A percentile compares a stretch with the other conserved stretches of the same genome.
Conservation (phyloP, 2,888 invertebrate genomes). For the Drosophila recens region DNA sequence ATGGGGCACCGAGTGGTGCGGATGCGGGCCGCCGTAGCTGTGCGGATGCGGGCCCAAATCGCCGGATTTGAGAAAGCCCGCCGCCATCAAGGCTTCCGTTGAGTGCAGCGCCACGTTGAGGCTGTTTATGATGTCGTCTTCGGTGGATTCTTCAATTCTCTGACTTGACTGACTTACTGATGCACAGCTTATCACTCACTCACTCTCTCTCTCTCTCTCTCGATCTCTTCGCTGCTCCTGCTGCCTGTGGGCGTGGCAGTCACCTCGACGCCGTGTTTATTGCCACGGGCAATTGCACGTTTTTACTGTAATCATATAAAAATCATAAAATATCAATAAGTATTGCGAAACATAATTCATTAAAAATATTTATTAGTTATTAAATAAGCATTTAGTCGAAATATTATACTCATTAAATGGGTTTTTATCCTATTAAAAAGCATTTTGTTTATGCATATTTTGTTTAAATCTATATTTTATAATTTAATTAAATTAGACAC, state of each 20-base stretch:
- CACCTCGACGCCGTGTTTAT: neutral
- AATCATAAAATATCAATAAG: neutral
- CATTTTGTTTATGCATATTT: too few species aligned
- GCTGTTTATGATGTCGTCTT: constrained; percentile 63
- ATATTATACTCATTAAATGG: too few species aligned
- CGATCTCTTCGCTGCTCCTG: neutral
- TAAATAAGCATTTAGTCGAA: too few species aligned
- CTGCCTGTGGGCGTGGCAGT: constrained; percentile 21
- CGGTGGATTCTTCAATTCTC: constrained; percentile 27
- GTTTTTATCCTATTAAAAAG: too few species aligned
- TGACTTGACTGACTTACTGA: constrained; percentile 2
- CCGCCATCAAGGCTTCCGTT: constrained; percentile 86
- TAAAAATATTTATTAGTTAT: too few species aligned
- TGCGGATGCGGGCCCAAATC: constrained; percentile 85
- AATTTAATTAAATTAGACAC: too few species aligned
- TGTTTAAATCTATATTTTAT: too few species aligned
- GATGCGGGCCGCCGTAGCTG: constrained; percentile 85
- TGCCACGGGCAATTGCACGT: neutral
- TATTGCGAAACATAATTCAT: neutral
- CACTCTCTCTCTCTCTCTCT: constrained; percentile 2
- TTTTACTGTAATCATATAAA: neutral
- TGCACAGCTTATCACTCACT: constrained; percentile 5
- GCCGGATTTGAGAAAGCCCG: constrained; percentile 85
- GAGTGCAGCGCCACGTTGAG: constrained; percentile 85
- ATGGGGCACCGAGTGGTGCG: constrained; percentile 85